Percentiles rank a stretch among this genome's conserved stretches.
These are phyloP conservation scores for Lepus townsendii DNA, from an alignment of 2,797 vertebrate species.

Conservation along the genomic window DNA sequence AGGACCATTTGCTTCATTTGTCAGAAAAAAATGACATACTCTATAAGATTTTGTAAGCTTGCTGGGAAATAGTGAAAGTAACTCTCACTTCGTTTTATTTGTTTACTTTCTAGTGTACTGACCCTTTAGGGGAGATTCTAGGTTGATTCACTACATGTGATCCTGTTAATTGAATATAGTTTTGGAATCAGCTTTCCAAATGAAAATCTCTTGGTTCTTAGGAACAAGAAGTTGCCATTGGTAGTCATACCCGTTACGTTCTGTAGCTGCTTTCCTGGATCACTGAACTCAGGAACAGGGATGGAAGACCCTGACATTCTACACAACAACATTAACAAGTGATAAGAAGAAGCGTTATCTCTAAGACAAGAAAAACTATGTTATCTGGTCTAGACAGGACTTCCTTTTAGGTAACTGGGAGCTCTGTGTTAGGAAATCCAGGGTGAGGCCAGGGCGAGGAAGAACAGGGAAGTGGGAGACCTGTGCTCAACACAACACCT, in stretches of 20 bases:
- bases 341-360: conserved; percentile 27
- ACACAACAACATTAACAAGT: conserved; percentile 33
- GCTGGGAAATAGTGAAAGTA: not conserved
- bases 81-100: not conserved
- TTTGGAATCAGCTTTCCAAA: conserved; percentile 55
- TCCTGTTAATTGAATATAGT: not conserved
- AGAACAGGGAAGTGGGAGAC: not conserved
- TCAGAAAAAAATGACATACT: not conserved
- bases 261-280: conserved; percentile 59
- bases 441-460: not conserved
- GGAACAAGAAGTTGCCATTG: not conserved
- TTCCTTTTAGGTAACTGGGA: conserved; percentile 74
- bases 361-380: conserved; percentile 52
- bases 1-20: not conserved
- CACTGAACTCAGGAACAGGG: conserved; percentile 66
- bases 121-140: not conserved
- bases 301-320: conserved; percentile 66
- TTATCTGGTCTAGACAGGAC: conserved; percentile 56
- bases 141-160: not conserved
- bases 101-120: not conserved
- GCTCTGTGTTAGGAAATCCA: not conserved
- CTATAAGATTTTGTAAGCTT: not conserved
- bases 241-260: conserved; percentile 28
- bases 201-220: not conserved
- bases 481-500: not conserved